Conservation (phyloP, 2,113 vertebrate species). For the Oncorhynchus nerka region DNA sequence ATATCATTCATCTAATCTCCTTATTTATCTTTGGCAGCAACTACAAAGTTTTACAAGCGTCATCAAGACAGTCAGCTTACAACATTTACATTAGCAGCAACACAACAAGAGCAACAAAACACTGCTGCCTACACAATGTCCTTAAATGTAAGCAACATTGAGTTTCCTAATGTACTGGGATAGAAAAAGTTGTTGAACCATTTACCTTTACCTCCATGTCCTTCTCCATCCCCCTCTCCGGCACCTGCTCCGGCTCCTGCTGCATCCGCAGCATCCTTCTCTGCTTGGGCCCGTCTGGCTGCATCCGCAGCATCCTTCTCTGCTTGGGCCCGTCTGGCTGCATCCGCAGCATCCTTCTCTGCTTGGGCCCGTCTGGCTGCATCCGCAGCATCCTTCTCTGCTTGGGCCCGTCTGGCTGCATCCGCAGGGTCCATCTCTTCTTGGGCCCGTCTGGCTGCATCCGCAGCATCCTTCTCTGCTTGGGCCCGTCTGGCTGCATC, state of each 20-base stretch:
- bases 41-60: neutral
- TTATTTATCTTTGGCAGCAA: neutral
- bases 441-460: no score
- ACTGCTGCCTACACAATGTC: neutral
- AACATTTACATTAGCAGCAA: neutral
- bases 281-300: no score
- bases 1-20: neutral
- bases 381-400: conserved; percentile 25
- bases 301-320: no score
- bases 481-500: no score
- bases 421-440: no score
- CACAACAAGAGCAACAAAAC: neutral
- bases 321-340: no score
- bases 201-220: conserved; percentile 3
- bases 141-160: no score
- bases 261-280: neutral
- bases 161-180: no score
- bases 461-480: conserved; percentile 4
- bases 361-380: neutral
- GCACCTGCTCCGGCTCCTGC: neutral
- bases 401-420: no score
- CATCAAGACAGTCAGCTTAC: neutral
- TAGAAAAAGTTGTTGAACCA: neutral
- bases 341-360: no score
- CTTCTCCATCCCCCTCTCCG: neutral